phyloP scores from a whole-genome alignment of 1,140 invertebrate genomes.

The Anagrus nilaparvatae region DNA sequence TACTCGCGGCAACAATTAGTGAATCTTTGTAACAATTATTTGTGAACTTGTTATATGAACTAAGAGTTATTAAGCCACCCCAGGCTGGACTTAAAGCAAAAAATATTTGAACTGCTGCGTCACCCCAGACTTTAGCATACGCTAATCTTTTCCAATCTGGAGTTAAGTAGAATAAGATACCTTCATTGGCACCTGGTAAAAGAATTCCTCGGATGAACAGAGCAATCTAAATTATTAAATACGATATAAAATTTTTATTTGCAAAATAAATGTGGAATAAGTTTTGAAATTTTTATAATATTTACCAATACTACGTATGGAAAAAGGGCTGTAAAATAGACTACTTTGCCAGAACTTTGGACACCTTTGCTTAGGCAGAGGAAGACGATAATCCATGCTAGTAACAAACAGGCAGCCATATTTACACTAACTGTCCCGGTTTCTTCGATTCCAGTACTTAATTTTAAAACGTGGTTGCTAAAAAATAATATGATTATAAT shows the following conservation, averaged over 20 bases:
- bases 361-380: slow-evolving; percentile 74
- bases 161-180: slow-evolving; percentile 76
- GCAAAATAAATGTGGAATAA: neutral
- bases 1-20: slow-evolving; percentile 64
- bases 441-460: slow-evolving; percentile 63
- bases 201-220: slow-evolving; percentile 72
- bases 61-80: slow-evolving; percentile 72
- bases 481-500: slow-evolving; percentile 23
- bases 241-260: neutral
- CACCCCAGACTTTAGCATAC: slow-evolving; percentile 76
- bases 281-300: neutral
- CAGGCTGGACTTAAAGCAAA: slow-evolving; percentile 76
- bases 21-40: slow-evolving; percentile 74
- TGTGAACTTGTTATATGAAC: slow-evolving; percentile 71
- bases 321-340: slow-evolving; percentile 78
- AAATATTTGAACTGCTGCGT: slow-evolving; percentile 81
- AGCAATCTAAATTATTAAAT: slow-evolving; percentile 27
- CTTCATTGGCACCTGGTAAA: slow-evolving; percentile 64
- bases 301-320: slow-evolving; percentile 77
- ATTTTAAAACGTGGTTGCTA: slow-evolving; percentile 62
- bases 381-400: slow-evolving; percentile 73
- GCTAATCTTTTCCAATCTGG: slow-evolving; percentile 68
- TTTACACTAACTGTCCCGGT: slow-evolving; percentile 54
- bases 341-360: slow-evolving; percentile 74
- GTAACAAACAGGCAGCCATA: slow-evolving; percentile 59